These are phyloP conservation scores for Philotrypesis tridentata DNA, from an alignment of 1,140 invertebrate genomes.

Conservation along the genomic window DNA sequence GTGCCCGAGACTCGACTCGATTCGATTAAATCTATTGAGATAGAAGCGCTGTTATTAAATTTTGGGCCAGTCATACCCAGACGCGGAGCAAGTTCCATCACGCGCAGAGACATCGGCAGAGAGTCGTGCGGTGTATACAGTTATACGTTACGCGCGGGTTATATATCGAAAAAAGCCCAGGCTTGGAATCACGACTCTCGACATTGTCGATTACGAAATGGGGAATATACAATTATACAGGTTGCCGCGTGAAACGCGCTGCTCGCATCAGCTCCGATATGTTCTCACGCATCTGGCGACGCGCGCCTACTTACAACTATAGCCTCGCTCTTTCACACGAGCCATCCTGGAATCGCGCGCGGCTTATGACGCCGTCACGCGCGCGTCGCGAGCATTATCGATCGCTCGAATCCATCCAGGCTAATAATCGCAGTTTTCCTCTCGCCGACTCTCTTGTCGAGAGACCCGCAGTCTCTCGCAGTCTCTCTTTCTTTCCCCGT, in stretches of 20 bases:
- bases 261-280: background rate
- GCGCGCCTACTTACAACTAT: background rate
- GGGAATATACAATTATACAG: too few species aligned
- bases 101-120: too few species aligned
- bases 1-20: too few species aligned
- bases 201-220: slow-evolving; percentile 29
- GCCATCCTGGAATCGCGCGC: background rate
- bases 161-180: background rate
- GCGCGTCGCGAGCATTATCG: slow-evolving; percentile 15
- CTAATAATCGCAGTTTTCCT: slow-evolving; percentile 13
- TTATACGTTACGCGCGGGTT: background rate
- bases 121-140: background rate
- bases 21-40: background rate
- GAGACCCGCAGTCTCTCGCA: too few species aligned
- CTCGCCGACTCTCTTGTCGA: background rate
- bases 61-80: background rate
- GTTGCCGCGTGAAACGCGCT: background rate
- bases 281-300: slow-evolving; percentile 16
- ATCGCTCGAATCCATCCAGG: slow-evolving; percentile 19
- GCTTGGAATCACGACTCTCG: background rate
- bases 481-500: background rate
- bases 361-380: slow-evolving; percentile 17
- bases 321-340: background rate
- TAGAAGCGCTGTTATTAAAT: background rate
- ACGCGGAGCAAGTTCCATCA: too few species aligned